These are phyloP conservation scores for Hydrochoerus hydrochaeris DNA, from an alignment of 2,113 vertebrate genomes.

Conservation along the genomic window DNA sequence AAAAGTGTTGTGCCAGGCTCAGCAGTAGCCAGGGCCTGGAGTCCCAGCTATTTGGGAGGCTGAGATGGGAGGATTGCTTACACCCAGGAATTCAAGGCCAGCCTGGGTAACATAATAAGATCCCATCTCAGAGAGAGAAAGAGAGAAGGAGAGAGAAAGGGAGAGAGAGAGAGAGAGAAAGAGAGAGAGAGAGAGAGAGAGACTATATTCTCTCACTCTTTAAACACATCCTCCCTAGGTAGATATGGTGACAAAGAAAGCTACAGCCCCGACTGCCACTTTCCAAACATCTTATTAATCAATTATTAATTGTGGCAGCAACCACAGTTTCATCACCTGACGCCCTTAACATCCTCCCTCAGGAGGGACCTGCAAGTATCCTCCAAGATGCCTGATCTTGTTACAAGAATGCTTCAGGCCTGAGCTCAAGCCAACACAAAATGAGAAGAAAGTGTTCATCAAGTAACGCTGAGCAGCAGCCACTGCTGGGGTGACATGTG, in stretches of 20 bases:
- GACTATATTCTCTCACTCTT: neutral
- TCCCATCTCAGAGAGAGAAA: neutral
- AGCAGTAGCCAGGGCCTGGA: neutral
- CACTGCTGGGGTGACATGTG: rapidly evolving
- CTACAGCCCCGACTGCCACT: neutral
- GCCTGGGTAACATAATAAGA: neutral
- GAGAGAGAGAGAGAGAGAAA: neutral
- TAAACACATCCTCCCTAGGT: neutral
- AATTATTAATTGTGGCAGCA: neutral
- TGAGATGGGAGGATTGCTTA: neutral
- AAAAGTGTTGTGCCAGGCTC: neutral
- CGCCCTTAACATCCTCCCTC: neutral
- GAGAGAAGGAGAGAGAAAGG: neutral
- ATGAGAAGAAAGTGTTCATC: neutral
- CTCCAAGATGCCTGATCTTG: neutral
- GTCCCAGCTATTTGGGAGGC: neutral
- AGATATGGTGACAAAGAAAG: neutral
- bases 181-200: neutral
- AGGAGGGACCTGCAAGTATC: neutral
- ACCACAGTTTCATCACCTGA: neutral
- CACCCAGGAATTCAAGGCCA: neutral
- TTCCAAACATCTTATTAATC: neutral
- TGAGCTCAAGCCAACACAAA: neutral
- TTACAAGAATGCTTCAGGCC: neutral
- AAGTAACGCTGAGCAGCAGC: neutral